Evolutionary conservation across 2,888 invertebrate species (phyloP), one percentile per base, ranked within the genome.

Genomic region (Hypomecis punctinalis): DNA sequence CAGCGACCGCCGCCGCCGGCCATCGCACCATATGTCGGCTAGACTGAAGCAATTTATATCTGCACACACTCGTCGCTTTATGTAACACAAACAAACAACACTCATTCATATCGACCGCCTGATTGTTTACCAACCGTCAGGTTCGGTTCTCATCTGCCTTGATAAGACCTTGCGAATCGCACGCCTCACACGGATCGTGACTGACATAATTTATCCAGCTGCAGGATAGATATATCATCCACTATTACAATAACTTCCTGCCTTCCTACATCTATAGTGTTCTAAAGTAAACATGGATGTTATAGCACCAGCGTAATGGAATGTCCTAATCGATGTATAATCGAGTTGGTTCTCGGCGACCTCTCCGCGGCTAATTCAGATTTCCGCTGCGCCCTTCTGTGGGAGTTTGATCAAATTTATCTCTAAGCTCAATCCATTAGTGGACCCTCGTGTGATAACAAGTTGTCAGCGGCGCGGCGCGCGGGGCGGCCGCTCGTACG

Each of bases 371-470:
- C 82, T 85, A 87, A 88, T 86, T 83, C 82, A 83, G 80, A 83
- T 85, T 86, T 91, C 90, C 90, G 80, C 79, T 83, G 81, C 84
- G 86, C 88, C 86, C 84, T 89, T 87, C 81, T 80, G 84, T 81
- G 80, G 78, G 82, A 82, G 82, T 82, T 81, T 80, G 84, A 88
- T 89, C 84, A 83, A 89, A 89, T 89, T 90, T 90, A 88, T 90
- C 86, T 86, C 76, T 84, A 82, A 85, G 83, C 86, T 84, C 83
- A 78, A 82, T 85, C 90, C 89, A 89, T 91, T 90, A 91, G 84
- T 78, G 82, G 84, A 80, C 88, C 87, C 88, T 84, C 81, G 76
- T 80, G 76, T 86, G 90, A 89, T 89, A 88, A 89, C 76, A 79
- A 84, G 85, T 86, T 80, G 85, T 78, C 82, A 81, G 83, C 75